Evolutionary conservation across 1,140 invertebrate genomes (phyloP).

Genomic region (Temnothorax longispinosus): DNA sequence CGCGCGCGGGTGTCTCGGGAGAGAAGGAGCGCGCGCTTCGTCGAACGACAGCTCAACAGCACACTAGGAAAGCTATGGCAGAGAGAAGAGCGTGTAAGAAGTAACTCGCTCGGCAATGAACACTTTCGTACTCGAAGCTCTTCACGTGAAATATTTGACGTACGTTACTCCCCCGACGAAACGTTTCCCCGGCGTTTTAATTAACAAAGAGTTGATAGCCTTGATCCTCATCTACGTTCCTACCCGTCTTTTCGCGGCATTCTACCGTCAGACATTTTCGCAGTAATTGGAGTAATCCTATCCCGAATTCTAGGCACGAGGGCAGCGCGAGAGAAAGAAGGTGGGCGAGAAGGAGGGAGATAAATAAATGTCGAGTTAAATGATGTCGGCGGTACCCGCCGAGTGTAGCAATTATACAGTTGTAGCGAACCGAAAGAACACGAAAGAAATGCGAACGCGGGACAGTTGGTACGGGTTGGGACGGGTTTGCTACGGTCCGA

Average conservation of each 20-base stretch:
- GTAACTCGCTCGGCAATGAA: slow-evolving; percentile 44
- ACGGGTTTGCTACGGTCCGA: background rate
- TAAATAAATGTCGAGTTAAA: slow-evolving; percentile 61
- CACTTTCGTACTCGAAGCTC: slow-evolving; percentile 35
- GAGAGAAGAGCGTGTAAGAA: slow-evolving; percentile 33
- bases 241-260: slow-evolving; percentile 28
- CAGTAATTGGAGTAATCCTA: slow-evolving; percentile 59
- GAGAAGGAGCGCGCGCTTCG: background rate
- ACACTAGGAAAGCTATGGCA: background rate
- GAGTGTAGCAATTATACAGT: slow-evolving; percentile 62
- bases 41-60: slow-evolving; percentile 8
- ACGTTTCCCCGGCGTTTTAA: slow-evolving; percentile 60
- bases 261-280: slow-evolving; percentile 51
- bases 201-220: slow-evolving; percentile 68
- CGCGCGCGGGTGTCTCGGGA: background rate
- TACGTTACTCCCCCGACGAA: slow-evolving; percentile 28
- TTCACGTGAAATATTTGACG: slow-evolving; percentile 53
- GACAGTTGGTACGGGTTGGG: background rate
- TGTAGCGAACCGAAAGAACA: slow-evolving; percentile 42
- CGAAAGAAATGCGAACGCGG: slow-evolving; percentile 20
- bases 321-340: slow-evolving; percentile 22
- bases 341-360: slow-evolving; percentile 8
- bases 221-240: slow-evolving; percentile 53
- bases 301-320: slow-evolving; percentile 55
- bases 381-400: slow-evolving; percentile 1